Evolutionary conservation across 2,797 vertebrate genomes (phyloP).

Genomic region (Liasis olivaceus): DNA sequence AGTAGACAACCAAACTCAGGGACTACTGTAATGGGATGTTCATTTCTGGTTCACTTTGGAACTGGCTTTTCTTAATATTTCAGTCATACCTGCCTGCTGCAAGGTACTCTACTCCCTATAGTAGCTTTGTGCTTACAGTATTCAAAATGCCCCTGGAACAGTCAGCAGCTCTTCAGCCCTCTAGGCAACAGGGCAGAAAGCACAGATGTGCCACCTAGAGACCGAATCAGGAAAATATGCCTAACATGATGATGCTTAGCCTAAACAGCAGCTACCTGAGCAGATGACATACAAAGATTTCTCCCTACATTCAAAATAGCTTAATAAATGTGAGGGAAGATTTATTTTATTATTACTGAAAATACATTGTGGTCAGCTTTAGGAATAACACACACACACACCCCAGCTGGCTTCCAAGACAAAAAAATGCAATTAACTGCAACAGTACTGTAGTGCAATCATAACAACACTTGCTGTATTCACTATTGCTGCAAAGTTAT

Average conservation of each 20-base stretch:
- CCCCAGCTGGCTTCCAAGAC: background rate
- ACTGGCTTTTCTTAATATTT: background rate
- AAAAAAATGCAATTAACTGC: background rate
- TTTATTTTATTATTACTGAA: too few species aligned
- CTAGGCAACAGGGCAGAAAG: background rate
- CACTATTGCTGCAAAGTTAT: background rate
- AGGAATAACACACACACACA: too few species aligned
- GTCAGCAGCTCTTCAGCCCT: background rate
- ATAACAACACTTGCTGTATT: background rate
- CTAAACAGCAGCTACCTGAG: background rate
- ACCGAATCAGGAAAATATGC: background rate
- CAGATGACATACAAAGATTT: background rate
- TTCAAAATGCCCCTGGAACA: background rate
- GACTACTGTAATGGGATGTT: background rate
- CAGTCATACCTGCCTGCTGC: background rate
- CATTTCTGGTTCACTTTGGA: background rate
- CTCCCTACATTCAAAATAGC: too few species aligned
- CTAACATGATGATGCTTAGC: background rate
- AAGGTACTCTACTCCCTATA: background rate
- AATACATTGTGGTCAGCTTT: too few species aligned
- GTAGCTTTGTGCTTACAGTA: background rate
- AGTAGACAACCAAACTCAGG: background rate
- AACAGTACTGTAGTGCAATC: background rate
- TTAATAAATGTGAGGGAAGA: too few species aligned
- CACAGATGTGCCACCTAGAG: constrained; percentile 14